Percentiles rank a stretch among this genome's conserved stretches.
phyloP scores from a whole-genome alignment of 2,113 vertebrate genomes.

The Rhynchomys soricoides region DNA sequence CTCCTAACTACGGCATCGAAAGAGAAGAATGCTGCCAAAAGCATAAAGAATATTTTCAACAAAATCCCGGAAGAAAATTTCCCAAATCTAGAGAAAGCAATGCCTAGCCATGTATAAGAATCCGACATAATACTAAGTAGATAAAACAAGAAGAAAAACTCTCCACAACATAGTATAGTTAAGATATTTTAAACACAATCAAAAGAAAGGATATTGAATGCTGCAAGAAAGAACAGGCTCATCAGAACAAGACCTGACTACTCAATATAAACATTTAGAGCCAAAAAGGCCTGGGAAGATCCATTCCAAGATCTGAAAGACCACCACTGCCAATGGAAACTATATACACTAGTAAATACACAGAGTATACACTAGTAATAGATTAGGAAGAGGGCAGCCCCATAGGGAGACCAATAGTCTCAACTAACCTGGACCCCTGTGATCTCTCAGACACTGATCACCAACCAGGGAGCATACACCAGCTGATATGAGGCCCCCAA shows the following conservation, averaged over 20 bases:
- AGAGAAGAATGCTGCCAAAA: background rate
- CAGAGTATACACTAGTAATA: no score
- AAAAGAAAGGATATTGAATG: background rate
- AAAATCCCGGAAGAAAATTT: background rate
- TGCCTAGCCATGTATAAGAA: background rate
- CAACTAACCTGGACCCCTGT: no score
- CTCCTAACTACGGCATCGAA: no score
- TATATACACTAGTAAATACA: background rate
- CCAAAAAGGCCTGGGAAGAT: no score
- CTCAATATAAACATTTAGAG: background rate
- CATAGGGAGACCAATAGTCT: no score
- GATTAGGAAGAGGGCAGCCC: no score
- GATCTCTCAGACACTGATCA: no score
- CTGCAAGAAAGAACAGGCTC: no score
- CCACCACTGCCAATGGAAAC: background rate
- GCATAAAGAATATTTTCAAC: background rate
- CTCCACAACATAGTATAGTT: background rate
- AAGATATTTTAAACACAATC: background rate
- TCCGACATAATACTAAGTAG: background rate
- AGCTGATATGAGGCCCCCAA: no score
- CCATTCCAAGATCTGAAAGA: background rate
- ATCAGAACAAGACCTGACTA: background rate
- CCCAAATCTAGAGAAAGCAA: background rate
- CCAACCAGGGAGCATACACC: no score
- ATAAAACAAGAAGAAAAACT: background rate